phyloP scores from a whole-genome alignment of 2,888 invertebrate genomes.

The Anthophora plumipes region DNA sequence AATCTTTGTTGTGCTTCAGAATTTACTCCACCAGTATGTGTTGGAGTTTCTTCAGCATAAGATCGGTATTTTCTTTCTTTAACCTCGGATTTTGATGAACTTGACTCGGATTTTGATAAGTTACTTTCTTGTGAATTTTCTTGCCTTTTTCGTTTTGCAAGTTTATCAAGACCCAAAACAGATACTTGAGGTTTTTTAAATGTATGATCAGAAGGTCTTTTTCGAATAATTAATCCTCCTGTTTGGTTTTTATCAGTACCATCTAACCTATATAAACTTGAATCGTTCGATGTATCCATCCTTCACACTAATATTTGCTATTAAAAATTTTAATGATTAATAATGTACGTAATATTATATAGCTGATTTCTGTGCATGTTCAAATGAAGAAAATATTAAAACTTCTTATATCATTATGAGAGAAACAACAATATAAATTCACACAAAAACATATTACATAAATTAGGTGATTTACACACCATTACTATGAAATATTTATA shows the following conservation, averaged over 20 bases:
- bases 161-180: slow-evolving; percentile 92
- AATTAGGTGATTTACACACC: too few species aligned
- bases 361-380: not conserved
- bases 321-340: not conserved
- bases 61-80: slow-evolving; percentile 90
- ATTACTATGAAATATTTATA: too few species aligned
- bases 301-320: not conserved
- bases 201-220: slow-evolving; percentile 85
- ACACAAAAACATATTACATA: too few species aligned
- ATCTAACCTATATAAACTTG: slow-evolving; percentile 84
- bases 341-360: not conserved
- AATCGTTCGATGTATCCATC: slow-evolving; percentile 73
- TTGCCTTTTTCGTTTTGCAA: slow-evolving; percentile 91
- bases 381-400: not conserved
- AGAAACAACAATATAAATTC: not conserved
- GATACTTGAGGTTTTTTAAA: slow-evolving; percentile 93
- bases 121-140: slow-evolving; percentile 81
- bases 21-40: slow-evolving; percentile 96
- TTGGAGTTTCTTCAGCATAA: slow-evolving; percentile 95
- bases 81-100: slow-evolving; percentile 69
- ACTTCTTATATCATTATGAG: not conserved
- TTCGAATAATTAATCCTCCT: slow-evolving; percentile 85
- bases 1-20: slow-evolving; percentile 91
- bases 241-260: slow-evolving; percentile 80
- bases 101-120: slow-evolving; percentile 76